Evolutionary conservation across 2,797 vertebrate species (phyloP).

Genomic region (Tolypeutes matacus): DNA sequence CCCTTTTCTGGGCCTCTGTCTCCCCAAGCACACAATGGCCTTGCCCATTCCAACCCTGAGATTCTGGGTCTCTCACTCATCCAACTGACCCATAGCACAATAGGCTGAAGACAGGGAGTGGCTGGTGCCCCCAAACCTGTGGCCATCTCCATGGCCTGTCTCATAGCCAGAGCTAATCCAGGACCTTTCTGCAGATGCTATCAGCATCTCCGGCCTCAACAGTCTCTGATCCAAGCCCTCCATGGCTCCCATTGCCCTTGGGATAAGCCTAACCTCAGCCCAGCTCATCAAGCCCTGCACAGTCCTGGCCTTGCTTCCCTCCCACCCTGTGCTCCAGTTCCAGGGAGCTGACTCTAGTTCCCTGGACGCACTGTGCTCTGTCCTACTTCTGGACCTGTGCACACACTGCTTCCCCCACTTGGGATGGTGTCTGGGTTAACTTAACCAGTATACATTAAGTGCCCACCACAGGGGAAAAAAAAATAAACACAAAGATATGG

Average conservation of each 20-base stretch:
- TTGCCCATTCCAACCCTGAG: background rate
- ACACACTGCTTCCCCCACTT: background rate
- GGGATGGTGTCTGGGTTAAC: background rate
- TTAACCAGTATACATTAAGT: background rate
- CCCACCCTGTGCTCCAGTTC: conserved; percentile 61
- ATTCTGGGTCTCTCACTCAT: background rate
- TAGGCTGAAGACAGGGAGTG: background rate
- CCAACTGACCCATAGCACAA: background rate
- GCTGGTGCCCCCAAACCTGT: background rate
- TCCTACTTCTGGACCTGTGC: conserved; percentile 62
- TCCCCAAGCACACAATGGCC: background rate
- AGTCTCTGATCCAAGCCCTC: background rate
- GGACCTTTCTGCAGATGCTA: background rate
- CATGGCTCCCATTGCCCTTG: background rate
- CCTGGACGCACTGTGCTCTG: background rate
- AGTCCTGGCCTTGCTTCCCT: conserved; percentile 12
- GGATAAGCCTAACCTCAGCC: background rate
- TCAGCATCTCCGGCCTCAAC: background rate
- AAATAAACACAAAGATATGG: background rate
- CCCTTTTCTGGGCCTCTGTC: background rate
- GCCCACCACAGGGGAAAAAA: background rate
- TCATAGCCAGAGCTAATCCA: background rate
- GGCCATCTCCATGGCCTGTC: background rate
- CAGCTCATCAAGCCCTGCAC: background rate
- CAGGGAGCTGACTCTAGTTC: background rate